Percentiles rank a stretch among this genome's conserved stretches.
Conservation (phyloP, 2,797 vertebrate genomes). For the Gila robusta region DNA sequence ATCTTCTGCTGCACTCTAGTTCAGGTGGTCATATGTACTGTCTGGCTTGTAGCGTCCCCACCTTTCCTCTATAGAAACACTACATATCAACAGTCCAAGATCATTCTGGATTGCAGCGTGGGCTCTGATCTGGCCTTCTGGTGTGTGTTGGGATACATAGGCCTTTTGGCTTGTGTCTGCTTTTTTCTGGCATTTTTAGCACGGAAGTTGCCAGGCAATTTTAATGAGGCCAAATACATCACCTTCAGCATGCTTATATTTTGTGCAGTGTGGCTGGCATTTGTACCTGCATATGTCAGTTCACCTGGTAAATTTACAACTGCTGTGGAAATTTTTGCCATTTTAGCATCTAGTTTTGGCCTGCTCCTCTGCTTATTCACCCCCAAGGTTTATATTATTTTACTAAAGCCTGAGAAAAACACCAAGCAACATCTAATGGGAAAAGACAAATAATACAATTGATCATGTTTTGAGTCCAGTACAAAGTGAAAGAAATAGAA, state of each 20-base stretch:
- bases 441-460: constrained; percentile 56
- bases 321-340: constrained; percentile 81
- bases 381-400: constrained; percentile 79
- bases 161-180: constrained; percentile 74
- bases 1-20: constrained; percentile 75
- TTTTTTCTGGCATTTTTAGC: constrained; percentile 80
- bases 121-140: constrained; percentile 80
- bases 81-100: constrained; percentile 72
- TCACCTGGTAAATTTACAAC: constrained; percentile 79
- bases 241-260: constrained; percentile 84
- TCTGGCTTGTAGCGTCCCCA: constrained; percentile 74
- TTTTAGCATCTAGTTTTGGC: constrained; percentile 78
- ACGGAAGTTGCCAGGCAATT: constrained; percentile 76
- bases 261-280: constrained; percentile 82
- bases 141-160: constrained; percentile 79
- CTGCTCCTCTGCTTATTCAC: constrained; percentile 77
- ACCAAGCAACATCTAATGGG: constrained; percentile 78
- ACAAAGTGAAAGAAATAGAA: neutral
- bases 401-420: constrained; percentile 77
- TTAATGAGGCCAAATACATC: constrained; percentile 82
- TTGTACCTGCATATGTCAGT: constrained; percentile 81
- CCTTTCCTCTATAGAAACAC: constrained; percentile 74
- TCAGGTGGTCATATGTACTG: constrained; percentile 75
- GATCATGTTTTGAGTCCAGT: neutral
- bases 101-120: constrained; percentile 79